A percentile compares a stretch with the other conserved stretches of the same genome.
Evolutionary conservation across 1,140 invertebrate genomes (phyloP).

Genomic region (Atopsyche davidsoni): DNA sequence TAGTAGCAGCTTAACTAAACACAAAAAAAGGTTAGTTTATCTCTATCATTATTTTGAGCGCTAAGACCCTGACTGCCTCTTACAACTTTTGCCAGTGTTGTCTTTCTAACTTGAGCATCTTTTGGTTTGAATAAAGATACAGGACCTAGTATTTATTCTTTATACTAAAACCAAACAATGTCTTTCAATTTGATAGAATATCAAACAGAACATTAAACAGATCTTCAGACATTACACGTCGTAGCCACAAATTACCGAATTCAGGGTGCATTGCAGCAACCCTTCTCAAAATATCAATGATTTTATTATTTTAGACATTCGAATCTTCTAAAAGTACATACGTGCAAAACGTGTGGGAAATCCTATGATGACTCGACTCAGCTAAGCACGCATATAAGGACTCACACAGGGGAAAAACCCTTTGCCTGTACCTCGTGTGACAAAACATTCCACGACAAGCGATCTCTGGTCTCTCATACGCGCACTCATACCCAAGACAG

Average conservation of each 20-base stretch:
- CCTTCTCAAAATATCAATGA: not conserved
- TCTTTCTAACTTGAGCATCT: not conserved
- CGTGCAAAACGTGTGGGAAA: slow-evolving; percentile 21
- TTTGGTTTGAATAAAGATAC: not conserved
- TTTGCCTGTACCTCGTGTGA: slow-evolving; percentile 28
- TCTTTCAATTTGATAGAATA: not conserved
- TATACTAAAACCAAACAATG: not conserved
- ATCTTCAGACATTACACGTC: not conserved
- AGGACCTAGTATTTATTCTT: not conserved
- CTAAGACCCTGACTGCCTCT: not conserved
- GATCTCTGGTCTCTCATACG: slow-evolving; percentile 27
- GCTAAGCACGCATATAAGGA: slow-evolving; percentile 26
- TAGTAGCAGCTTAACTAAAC: slow-evolving; percentile 17
- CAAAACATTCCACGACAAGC: slow-evolving; percentile 27
- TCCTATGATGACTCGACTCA: slow-evolving; percentile 19
- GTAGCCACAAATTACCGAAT: not conserved
- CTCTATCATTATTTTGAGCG: slow-evolving; percentile 3
- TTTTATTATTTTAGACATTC: slow-evolving; percentile 17
- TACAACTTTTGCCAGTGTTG: not conserved
- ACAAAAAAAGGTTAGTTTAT: slow-evolving; percentile 20
- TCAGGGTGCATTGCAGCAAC: not conserved
- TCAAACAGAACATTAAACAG: not conserved
- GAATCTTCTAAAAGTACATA: slow-evolving; percentile 11
- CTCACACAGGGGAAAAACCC: slow-evolving; percentile 32
- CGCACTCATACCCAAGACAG: slow-evolving; percentile 30